Evolutionary conservation across 2,797 vertebrate genomes (phyloP).

Genomic region (Hephaestus fuliginosus): DNA sequence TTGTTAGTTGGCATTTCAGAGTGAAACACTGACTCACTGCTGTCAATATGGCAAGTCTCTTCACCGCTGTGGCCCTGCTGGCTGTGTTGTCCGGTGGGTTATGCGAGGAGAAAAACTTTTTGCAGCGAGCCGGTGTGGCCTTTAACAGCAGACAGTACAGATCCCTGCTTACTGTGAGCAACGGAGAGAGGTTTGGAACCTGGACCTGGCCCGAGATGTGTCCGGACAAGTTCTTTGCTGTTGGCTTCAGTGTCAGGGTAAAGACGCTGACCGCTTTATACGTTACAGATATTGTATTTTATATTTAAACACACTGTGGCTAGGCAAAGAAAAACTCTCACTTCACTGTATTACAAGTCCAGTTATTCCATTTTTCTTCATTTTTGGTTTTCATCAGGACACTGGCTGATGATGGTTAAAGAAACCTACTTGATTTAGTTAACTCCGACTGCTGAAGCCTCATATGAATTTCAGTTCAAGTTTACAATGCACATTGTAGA

Average conservation of each 20-base stretch:
- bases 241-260: constrained; percentile 83
- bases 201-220: constrained; percentile 84
- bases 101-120: constrained; percentile 54
- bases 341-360: not conserved
- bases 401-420: not conserved
- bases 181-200: constrained; percentile 77
- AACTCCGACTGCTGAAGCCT: not conserved
- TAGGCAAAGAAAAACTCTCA: not conserved
- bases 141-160: constrained; percentile 67
- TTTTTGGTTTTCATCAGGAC: not conserved
- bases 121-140: constrained; percentile 65
- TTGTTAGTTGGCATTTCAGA: constrained; percentile 36
- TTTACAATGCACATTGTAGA: not conserved
- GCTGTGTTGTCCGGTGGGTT: constrained; percentile 53
- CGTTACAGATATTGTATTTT: not conserved
- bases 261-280: not conserved
- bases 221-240: constrained; percentile 77
- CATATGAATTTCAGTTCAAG: not conserved
- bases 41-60: constrained; percentile 64
- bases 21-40: constrained; percentile 24
- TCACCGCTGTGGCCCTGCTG: constrained; percentile 45
- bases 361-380: too few relatives aligned
- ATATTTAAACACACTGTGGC: not conserved
- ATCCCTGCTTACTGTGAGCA: constrained; percentile 61
- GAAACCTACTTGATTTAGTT: not conserved